Evolutionary conservation across 2,888 invertebrate genomes (phyloP).

Genomic region (Sceliomorpha sp.): DNA sequence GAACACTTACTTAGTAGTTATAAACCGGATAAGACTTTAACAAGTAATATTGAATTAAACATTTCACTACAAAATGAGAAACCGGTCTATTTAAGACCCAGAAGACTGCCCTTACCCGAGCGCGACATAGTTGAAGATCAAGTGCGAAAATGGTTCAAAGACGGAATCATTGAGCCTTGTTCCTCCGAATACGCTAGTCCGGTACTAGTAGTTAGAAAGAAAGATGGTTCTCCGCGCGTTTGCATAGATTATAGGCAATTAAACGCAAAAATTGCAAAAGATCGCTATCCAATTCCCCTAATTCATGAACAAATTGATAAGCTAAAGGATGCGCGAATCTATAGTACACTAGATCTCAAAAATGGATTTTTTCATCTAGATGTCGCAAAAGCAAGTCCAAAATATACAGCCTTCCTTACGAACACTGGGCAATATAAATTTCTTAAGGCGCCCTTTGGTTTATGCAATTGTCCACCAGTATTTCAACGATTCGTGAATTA

Average conservation of each 20-base stretch:
- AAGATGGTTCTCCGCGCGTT: constrained; percentile 31
- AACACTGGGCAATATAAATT: constrained; percentile 30
- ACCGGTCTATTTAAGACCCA: constrained; percentile 7
- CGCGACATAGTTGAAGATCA: constrained; percentile 12
- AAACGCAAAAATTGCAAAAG: constrained; percentile 65
- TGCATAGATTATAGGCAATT: constrained; percentile 74
- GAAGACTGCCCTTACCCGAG: constrained; percentile 8
- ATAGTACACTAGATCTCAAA: constrained; percentile 33
- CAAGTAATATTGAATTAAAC: constrained; percentile 6
- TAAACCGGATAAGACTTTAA: constrained; percentile 7
- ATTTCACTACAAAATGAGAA: constrained; percentile 10
- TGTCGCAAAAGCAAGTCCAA: constrained; percentile 18
- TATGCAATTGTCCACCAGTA: constrained; percentile 20
- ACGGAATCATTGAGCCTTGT: constrained; percentile 11
- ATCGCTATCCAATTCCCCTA: constrained; percentile 45
- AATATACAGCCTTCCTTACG: constrained; percentile 36
- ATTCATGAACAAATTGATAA: constrained; percentile 47
- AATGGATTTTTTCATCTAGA: constrained; percentile 38
- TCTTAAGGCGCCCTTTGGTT: constrained; percentile 33
- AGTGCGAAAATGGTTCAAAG: constrained; percentile 1
- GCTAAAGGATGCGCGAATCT: constrained; percentile 12
- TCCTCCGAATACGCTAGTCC: too few species aligned
- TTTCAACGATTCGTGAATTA: constrained; percentile 29
- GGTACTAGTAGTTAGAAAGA: constrained; percentile 30
- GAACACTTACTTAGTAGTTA: constrained; percentile 2